Conservation (phyloP, 2,113 vertebrate species). For the Pomatostomus ruficeps region DNA sequence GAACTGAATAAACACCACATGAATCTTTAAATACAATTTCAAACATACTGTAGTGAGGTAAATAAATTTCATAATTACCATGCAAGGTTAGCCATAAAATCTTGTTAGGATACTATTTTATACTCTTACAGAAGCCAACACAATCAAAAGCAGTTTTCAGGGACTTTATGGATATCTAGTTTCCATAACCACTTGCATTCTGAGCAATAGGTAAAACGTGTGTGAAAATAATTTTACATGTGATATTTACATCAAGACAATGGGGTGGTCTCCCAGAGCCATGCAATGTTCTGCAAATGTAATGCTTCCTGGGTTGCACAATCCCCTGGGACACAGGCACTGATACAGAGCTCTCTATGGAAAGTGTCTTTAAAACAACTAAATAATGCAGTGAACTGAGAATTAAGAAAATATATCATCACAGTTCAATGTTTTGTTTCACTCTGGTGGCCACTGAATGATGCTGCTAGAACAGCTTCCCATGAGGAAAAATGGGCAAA, state of each 20-base stretch:
- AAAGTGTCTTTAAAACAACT: neutral
- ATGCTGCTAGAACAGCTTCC: neutral
- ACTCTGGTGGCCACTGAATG: neutral
- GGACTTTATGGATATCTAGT: neutral
- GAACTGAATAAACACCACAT: neutral
- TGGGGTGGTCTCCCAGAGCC: neutral
- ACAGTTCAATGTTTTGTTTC: neutral
- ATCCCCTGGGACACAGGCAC: neutral
- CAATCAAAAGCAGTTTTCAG: neutral
- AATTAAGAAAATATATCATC: neutral
- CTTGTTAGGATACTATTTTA: neutral
- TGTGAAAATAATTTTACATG: neutral
- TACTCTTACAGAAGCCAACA: neutral
- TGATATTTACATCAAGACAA: neutral
- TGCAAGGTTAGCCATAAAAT: slow-evolving; percentile 21
- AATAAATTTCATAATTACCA: slow-evolving; percentile 6
- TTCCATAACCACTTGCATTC: neutral
- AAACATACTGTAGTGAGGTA: neutral
- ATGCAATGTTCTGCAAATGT: neutral
- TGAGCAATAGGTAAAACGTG: neutral
- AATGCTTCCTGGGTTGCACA: neutral
- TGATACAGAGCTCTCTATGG: accelerated
- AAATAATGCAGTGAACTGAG: neutral
- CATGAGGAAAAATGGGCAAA: neutral
- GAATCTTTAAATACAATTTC: slow-evolving; percentile 42